Evolutionary conservation across 2,888 invertebrate species (phyloP).

Genomic region (Isotomurus palustris): DNA sequence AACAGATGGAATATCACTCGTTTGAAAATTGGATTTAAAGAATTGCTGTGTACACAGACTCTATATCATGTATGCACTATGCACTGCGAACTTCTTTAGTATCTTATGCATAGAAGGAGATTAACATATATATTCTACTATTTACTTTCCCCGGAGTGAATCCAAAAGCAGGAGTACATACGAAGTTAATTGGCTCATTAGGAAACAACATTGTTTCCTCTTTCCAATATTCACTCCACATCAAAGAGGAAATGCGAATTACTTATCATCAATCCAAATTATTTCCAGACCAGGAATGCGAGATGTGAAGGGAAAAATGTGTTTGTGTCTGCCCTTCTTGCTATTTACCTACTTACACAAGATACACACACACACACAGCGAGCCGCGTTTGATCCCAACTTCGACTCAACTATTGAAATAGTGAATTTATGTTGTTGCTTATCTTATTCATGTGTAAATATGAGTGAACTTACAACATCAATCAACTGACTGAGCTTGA

Average conservation of each 20-base stretch:
- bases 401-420: not conserved
- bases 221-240: not conserved
- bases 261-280: slow-evolving; percentile 15
- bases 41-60: too few relatives aligned
- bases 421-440: not conserved
- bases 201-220: not conserved
- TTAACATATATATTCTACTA: too few relatives aligned
- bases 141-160: too few relatives aligned
- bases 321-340: too few relatives aligned
- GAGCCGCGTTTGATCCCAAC: too few relatives aligned
- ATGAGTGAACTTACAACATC: slow-evolving; percentile 55
- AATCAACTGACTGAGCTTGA: slow-evolving; percentile 84
- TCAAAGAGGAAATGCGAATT: not conserved
- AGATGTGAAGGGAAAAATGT: too few relatives aligned
- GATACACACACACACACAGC: too few relatives aligned
- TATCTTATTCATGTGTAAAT: not conserved
- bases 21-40: too few relatives aligned
- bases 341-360: too few relatives aligned
- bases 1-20: too few relatives aligned
- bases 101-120: not conserved
- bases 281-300: slow-evolving; percentile 7
- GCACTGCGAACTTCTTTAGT: not conserved
- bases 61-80: not conserved
- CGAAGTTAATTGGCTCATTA: too few relatives aligned
- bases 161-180: too few relatives aligned